These are phyloP conservation scores for Danio tinwini DNA, from an alignment of 2,797 vertebrate species.

Conservation along the genomic window DNA sequence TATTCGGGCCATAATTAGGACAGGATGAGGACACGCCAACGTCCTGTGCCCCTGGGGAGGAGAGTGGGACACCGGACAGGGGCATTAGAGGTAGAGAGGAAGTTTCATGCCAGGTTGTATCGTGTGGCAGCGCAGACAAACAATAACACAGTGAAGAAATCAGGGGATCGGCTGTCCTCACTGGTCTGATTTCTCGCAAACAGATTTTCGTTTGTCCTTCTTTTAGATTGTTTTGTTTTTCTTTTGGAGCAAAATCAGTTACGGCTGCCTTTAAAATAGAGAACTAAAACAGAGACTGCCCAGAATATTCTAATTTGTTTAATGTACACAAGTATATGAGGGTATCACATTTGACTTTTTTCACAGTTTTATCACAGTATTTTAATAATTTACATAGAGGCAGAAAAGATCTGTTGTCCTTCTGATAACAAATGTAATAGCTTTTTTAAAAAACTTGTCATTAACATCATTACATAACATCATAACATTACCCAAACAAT, in stretches of 20 bases:
- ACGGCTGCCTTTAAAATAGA: not conserved
- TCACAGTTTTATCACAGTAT: too few relatives aligned
- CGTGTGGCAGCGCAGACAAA: constrained; percentile 48
- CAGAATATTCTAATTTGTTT: too few relatives aligned
- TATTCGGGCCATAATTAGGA: constrained; percentile 82
- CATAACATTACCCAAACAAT: too few relatives aligned
- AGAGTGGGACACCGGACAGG: constrained; percentile 39
- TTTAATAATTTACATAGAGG: too few relatives aligned
- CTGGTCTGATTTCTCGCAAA: constrained; percentile 7
- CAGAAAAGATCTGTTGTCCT: too few relatives aligned
- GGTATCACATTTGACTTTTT: too few relatives aligned
- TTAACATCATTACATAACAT: too few relatives aligned
- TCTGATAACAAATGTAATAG: too few relatives aligned
- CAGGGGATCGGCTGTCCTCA: not conserved
- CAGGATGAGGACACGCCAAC: constrained; percentile 84
- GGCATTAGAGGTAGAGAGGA: constrained; percentile 39
- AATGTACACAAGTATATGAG: too few relatives aligned
- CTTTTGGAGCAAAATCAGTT: not conserved
- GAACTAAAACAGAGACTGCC: not conserved
- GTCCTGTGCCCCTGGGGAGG: constrained; percentile 55
- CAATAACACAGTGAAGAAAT: constrained; percentile 39
- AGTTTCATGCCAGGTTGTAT: constrained; percentile 40
- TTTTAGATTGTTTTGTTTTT: constrained; percentile 2
- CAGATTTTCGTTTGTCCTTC: not conserved
- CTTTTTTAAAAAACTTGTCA: too few relatives aligned